phyloP scores from a whole-genome alignment of 2,888 invertebrate species.

The Cistogaster globosa region DNA sequence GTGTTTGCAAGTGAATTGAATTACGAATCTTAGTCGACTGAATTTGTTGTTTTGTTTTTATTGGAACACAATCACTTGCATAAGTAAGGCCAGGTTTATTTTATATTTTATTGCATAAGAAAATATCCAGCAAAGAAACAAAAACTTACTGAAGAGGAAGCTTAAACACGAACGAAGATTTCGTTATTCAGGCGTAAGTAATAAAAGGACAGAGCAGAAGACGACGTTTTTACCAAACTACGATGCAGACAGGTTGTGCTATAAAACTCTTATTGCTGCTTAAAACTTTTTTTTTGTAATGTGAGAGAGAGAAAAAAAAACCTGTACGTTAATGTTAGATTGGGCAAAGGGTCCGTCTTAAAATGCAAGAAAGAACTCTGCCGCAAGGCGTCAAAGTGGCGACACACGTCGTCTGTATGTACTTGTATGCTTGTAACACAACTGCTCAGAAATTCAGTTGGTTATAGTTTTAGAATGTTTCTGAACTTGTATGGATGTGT shows the following conservation, averaged over 20 bases:
- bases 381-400: constrained; percentile 73
- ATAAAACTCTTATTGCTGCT: constrained; percentile 41
- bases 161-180: constrained; percentile 17
- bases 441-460: constrained; percentile 56
- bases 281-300: background rate
- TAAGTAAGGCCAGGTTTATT: constrained; percentile 4
- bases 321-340: constrained; percentile 26
- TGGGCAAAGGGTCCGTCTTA: constrained; percentile 45
- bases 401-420: constrained; percentile 72
- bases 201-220: constrained; percentile 48
- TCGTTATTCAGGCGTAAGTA: constrained; percentile 51
- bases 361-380: constrained; percentile 57
- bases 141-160: constrained; percentile 36
- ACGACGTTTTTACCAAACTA: constrained; percentile 27
- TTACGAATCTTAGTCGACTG: constrained; percentile 51
- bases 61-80: background rate
- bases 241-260: constrained; percentile 56
- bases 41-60: constrained; percentile 24
- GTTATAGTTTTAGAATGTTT: background rate
- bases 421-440: constrained; percentile 20
- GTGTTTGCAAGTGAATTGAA: constrained; percentile 41
- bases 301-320: constrained; percentile 6
- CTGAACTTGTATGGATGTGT: background rate
- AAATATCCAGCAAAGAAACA: constrained; percentile 15
- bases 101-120: constrained; percentile 17